Base-by-base conservation (phyloP, 2,888 invertebrate species). In the Dioctria rufipes region DNA sequence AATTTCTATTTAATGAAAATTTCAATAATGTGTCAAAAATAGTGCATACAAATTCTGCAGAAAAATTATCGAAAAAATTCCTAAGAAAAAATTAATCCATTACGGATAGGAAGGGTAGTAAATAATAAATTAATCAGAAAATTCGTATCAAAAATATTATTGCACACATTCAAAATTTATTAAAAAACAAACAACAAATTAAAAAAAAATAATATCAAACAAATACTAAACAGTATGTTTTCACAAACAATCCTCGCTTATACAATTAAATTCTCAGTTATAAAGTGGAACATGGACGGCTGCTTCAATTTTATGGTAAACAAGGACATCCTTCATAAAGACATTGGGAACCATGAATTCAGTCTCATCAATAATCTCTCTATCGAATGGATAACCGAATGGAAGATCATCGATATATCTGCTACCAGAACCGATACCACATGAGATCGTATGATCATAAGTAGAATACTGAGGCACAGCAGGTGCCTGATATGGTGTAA, bases 331-430 rank as follows among this genome's bases (percentile, higher is more conserved):
- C 87, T 91, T 90, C 86, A 91, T 90, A 90, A 87, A 91, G 89
- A 92, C 91, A 88, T 93, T 93, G 43, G 92, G 91, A 80, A 91
- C 90, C 67, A 89, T 86, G 88, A 90, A 93, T 81, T 90, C 89
- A 61, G 88, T 87, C 39, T 91, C 88, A 71, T 91, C 90, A 25
- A 13, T 43, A 84, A 93, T 91, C 11, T 89, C 90, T 84, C 93
- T 92, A 86, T 95, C 94, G 86, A 95, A 91, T 83, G 95, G 95
- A 90, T 92, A 95, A 77, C 93, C 94, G 84, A 92, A 90, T 63
- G 94, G 91, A 86, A 90, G 90, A 83, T 90, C 90, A 86, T 94
- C 94, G 46, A 92, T 87, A 75, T 86, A 83, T 77, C 88, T 85
- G 89, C 90, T 85, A 86, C 90, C 91, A 86, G 89, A 90, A 82